These are phyloP conservation scores for Bovichtus variegatus DNA, from an alignment of 2,797 vertebrate species.

Conservation along the genomic window DNA sequence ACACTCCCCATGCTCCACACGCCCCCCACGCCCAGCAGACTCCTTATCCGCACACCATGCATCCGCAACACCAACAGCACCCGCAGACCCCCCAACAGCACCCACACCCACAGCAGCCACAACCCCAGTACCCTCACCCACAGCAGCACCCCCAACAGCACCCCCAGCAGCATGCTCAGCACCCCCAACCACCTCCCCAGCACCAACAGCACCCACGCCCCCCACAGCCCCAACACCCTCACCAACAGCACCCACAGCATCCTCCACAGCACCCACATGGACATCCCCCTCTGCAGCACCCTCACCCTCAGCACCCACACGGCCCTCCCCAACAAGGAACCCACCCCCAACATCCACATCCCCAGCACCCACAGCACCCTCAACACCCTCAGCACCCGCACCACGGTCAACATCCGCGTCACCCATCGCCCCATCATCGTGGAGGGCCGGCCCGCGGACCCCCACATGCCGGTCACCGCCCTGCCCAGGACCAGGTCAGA, in stretches of 20 bases:
- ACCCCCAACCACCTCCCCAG: conserved; percentile 70
- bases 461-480: conserved; percentile 90
- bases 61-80: conserved; percentile 66
- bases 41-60: conserved; percentile 72
- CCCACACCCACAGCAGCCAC: conserved; percentile 75
- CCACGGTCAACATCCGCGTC: conserved; percentile 81
- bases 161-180: conserved; percentile 74
- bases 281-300: conserved; percentile 61
- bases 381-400: conserved; percentile 71
- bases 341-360: conserved; percentile 32
- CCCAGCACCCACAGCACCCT: conserved; percentile 64
- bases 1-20: conserved; percentile 74
- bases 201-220: conserved; percentile 85
- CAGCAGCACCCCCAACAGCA: conserved; percentile 60
- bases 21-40: conserved; percentile 77
- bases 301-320: conserved; percentile 62
- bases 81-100: conserved; percentile 62
- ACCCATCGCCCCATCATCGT: conserved; percentile 84
- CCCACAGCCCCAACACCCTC: conserved; percentile 87
- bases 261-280: conserved; percentile 66
- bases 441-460: conserved; percentile 84
- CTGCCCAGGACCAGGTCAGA: conserved; percentile 94
- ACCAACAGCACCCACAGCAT: conserved; percentile 80
- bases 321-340: conserved; percentile 61
- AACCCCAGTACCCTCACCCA: conserved; percentile 74